These are phyloP conservation scores for Sebastolobus alascanus DNA, from an alignment of 2,797 vertebrate genomes.

Conservation along the genomic window DNA sequence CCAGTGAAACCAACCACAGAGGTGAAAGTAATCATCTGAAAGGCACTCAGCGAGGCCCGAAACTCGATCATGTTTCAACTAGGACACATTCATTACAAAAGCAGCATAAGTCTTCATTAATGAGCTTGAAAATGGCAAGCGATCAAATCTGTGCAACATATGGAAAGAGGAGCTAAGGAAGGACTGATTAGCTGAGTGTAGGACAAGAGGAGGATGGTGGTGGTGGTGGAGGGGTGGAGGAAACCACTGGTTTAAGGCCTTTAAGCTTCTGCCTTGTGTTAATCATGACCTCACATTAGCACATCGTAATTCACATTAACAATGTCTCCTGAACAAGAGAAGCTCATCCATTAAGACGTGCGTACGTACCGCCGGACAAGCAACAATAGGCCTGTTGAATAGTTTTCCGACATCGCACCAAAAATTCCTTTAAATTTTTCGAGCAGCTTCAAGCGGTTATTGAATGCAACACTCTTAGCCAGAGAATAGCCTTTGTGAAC, in stretches of 20 bases:
- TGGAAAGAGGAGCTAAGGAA: conserved; percentile 67
- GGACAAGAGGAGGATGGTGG: not conserved
- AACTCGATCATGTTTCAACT: conserved; percentile 81
- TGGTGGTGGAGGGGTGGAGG: not conserved
- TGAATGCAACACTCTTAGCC: conserved; percentile 58
- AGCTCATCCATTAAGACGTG: conserved; percentile 48
- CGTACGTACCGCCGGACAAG: conserved; percentile 17
- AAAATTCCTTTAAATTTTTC: conserved; percentile 59
- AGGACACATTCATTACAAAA: conserved; percentile 80
- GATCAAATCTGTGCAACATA: conserved; percentile 82
- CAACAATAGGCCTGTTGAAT: conserved; percentile 63
- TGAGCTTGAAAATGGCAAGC: conserved; percentile 83
- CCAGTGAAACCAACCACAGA: conserved; percentile 72
- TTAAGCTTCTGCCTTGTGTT: conserved; percentile 42
- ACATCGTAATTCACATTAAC: conserved; percentile 45
- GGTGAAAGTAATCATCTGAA: conserved; percentile 80
- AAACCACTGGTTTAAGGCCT: conserved; percentile 16
- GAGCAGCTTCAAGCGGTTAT: conserved; percentile 45
- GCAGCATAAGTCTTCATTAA: conserved; percentile 82
- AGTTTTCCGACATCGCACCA: conserved; percentile 40
- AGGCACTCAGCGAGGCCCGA: conserved; percentile 79
- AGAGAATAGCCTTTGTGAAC: conserved; percentile 71
- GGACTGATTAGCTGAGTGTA: conserved; percentile 61
- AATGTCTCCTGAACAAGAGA: conserved; percentile 39
- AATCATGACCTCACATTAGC: conserved; percentile 58